Evolutionary conservation across 2,113 vertebrate genomes (phyloP).

Genomic region (Amphiprion ocellaris): DNA sequence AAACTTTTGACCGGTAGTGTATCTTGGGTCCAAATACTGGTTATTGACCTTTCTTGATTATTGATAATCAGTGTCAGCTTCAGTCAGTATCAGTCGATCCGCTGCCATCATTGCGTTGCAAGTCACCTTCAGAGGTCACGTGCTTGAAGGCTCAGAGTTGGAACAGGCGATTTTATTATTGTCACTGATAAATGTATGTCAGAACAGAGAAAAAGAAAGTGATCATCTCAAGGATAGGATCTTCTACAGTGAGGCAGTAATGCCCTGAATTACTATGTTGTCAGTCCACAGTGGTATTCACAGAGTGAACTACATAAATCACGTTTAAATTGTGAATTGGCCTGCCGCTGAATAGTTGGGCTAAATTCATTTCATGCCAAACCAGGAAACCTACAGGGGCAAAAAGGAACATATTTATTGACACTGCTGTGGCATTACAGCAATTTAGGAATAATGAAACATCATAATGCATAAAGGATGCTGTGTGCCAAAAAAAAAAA

Average conservation of each 20-base stretch:
- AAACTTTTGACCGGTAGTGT: no score
- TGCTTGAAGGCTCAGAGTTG: no score
- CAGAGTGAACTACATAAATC: slow-evolving; percentile 12
- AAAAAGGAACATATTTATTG: slow-evolving; percentile 18
- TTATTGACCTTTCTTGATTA: no score
- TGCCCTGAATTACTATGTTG: slow-evolving; percentile 1
- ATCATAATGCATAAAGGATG: slow-evolving; percentile 14
- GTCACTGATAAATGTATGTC: no score
- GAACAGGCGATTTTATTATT: no score
- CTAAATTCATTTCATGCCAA: slow-evolving; percentile 26
- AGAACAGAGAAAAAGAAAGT: neutral
- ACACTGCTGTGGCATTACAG: slow-evolving; percentile 25
- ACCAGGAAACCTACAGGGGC: slow-evolving; percentile 11
- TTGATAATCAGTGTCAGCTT: no score
- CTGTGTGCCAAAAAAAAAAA: slow-evolving; percentile 1
- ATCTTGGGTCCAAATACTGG: no score
- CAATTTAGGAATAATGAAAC: slow-evolving; percentile 17
- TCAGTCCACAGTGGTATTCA: neutral
- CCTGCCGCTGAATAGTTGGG: slow-evolving; percentile 5
- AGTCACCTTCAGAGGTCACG: no score
- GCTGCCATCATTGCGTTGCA: no score
- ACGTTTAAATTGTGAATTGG: slow-evolving; percentile 14
- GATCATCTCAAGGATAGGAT: neutral
- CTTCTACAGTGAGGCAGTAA: neutral
- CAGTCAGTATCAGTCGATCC: no score